Conservation (phyloP, 1,140 invertebrate species). For the Asbolus verrucosus region DNA sequence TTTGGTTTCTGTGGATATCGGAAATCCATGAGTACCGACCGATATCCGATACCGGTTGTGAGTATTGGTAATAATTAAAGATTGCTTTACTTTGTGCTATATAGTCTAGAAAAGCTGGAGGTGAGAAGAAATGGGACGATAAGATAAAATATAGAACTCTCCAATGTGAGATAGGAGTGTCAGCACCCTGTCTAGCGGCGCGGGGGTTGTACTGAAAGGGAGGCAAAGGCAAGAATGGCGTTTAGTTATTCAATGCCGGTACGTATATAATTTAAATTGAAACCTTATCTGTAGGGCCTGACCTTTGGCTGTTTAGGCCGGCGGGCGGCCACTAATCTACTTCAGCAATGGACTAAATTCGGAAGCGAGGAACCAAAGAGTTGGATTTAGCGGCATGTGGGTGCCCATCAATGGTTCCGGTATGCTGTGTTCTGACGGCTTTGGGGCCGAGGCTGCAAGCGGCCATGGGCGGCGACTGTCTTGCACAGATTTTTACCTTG, state of each 20-base stretch:
- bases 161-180: conserved; percentile 26
- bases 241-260: conserved; percentile 27
- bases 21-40: too few species aligned
- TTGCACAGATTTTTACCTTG: too few species aligned
- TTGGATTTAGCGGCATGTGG: conserved; percentile 21
- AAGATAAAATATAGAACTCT: conserved; percentile 21
- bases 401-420: conserved; percentile 18
- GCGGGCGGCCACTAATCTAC: conserved; percentile 35
- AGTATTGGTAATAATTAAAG: too few species aligned
- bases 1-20: too few species aligned
- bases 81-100: too few species aligned
- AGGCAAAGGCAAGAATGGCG: background rate
- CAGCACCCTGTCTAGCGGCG: background rate
- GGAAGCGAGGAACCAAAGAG: conserved; percentile 27
- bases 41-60: too few species aligned
- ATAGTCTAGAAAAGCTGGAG: too few species aligned
- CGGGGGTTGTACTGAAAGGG: background rate
- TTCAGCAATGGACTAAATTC: conserved; percentile 30
- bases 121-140: too few species aligned
- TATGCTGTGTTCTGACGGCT: background rate
- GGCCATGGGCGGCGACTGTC: background rate
- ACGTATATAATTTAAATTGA: conserved; percentile 42
- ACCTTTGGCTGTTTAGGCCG: conserved; percentile 42
- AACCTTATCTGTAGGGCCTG: conserved; percentile 41
- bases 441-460: background rate